A percentile compares a stretch with the other conserved stretches of the same genome.
Conservation (phyloP, 2,797 vertebrate species). For the Pangasius macronema region DNA sequence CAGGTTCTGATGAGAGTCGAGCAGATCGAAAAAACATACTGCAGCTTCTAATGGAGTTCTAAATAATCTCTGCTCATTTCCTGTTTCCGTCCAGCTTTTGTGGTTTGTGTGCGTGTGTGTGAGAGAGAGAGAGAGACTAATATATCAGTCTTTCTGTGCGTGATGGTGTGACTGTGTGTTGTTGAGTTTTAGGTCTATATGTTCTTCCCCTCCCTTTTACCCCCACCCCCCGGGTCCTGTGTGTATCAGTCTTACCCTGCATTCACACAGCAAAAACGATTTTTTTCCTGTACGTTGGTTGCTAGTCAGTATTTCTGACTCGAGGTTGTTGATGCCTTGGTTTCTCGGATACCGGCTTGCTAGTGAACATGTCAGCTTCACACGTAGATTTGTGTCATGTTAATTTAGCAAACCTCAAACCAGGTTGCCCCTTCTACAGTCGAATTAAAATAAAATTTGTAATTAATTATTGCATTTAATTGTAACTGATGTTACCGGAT, state of each 20-base stretch:
- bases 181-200: not conserved
- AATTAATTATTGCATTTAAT: not conserved
- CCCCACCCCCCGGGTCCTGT: too few species aligned
- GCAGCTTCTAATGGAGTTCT: not conserved
- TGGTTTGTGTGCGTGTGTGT: not conserved
- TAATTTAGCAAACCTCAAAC: not conserved
- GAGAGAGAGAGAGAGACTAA: not conserved
- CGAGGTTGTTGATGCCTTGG: not conserved
- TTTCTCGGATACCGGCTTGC: not conserved
- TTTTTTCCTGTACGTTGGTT: not conserved
- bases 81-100: constrained; percentile 28
- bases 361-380: not conserved
- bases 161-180: constrained; percentile 3
- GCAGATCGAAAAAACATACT: not conserved
- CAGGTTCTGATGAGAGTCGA: not conserved
- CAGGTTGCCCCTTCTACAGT: not conserved
- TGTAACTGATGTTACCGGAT: not conserved
- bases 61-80: constrained; percentile 22
- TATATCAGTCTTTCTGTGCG: not conserved
- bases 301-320: not conserved
- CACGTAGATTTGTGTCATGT: not conserved
- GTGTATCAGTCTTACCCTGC: not conserved
- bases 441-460: not conserved
- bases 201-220: not conserved
- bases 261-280: not conserved